phyloP scores from a whole-genome alignment of 2,797 vertebrate genomes.

The Lagorchestes hirsutus region DNA sequence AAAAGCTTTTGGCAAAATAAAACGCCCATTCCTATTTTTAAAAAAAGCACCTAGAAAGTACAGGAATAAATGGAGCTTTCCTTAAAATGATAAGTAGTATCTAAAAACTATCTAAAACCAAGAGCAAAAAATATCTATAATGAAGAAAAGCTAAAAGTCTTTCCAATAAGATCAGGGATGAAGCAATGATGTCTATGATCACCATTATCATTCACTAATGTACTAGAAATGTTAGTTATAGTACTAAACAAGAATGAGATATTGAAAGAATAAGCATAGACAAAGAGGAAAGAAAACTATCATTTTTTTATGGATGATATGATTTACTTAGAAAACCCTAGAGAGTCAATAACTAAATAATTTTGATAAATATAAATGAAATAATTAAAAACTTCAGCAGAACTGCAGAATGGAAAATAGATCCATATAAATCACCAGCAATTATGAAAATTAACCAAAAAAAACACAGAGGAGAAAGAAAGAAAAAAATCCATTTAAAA shows the following conservation, averaged over 20 bases:
- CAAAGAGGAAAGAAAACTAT: neutral
- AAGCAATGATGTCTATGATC: neutral
- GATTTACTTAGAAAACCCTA: neutral
- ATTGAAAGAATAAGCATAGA: neutral
- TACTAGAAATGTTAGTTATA: neutral
- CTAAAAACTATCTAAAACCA: neutral
- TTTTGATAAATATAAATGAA: no score
- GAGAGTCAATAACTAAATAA: neutral
- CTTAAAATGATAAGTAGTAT: neutral
- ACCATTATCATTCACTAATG: neutral
- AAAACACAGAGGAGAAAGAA: neutral
- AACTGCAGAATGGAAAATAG: neutral
- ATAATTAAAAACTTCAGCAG: neutral
- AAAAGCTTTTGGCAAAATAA: neutral
- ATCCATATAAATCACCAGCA: neutral
- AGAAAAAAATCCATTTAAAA: neutral
- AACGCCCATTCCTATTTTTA: neutral
- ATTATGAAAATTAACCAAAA: neutral
- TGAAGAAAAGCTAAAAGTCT: neutral
- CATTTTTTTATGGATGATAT: neutral
- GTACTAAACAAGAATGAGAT: neutral
- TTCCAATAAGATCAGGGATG: neutral
- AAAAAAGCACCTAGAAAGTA: neutral
- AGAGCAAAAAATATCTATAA: neutral
- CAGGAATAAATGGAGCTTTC: neutral